These are phyloP conservation scores for Drosophila pandora DNA, from an alignment of 1,140 invertebrate species.

Conservation along the genomic window DNA sequence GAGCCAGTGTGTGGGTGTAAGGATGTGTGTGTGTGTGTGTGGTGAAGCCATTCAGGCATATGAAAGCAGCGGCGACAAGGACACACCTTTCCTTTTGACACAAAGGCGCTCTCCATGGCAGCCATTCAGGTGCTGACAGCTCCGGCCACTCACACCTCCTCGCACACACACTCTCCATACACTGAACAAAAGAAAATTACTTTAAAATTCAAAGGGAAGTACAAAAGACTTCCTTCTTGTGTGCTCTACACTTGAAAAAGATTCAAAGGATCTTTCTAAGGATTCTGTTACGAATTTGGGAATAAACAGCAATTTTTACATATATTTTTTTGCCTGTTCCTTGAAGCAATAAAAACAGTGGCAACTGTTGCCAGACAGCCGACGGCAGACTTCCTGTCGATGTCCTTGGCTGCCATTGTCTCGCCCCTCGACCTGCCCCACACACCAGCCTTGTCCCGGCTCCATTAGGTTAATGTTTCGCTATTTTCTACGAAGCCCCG, in stretches of 20 bases:
- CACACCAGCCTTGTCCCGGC: conserved; percentile 7
- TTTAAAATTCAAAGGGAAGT: background rate
- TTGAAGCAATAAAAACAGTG: conserved; percentile 23
- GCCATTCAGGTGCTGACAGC: conserved; percentile 72
- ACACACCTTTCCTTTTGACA: conserved; percentile 60
- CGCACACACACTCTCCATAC: conserved; percentile 7
- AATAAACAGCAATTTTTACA: background rate
- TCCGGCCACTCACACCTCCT: conserved; percentile 13
- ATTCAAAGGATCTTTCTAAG: background rate
- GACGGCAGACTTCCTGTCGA: conserved; percentile 37
- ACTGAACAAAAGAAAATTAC: conserved; percentile 1
- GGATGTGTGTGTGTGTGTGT: conserved; percentile 6
- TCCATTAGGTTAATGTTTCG: conserved; percentile 75
- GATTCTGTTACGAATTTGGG: too few species aligned
- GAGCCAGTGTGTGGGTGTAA: conserved; percentile 3
- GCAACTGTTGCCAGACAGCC: conserved; percentile 62
- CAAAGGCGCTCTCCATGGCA: conserved; percentile 58
- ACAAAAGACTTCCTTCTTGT: background rate
- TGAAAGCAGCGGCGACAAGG: conserved; percentile 49
- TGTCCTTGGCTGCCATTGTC: conserved; percentile 61
- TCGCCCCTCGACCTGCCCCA: conserved; percentile 4
- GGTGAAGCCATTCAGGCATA: conserved; percentile 42
- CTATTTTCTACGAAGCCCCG: conserved; percentile 68
- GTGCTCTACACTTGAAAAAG: background rate
- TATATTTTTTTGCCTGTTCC: background rate